Evolutionary conservation across 2,888 invertebrate species (phyloP), one percentile per base, ranked within the genome.

Genomic region (Coecobrya sp.): DNA sequence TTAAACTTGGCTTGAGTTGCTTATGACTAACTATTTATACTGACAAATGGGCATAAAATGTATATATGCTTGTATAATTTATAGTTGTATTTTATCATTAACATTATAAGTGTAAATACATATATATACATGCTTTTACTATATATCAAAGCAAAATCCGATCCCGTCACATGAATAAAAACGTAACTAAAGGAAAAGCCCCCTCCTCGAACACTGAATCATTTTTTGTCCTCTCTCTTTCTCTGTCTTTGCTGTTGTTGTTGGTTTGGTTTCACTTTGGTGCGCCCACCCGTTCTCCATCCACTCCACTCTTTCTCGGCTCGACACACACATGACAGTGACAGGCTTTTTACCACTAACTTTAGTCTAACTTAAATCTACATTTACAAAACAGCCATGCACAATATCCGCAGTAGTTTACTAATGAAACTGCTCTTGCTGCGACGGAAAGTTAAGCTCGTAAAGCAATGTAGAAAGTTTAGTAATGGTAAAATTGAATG

Each of bases 401-500:
- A 81, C 13, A 52, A 27, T 65, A n/a, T n/a, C 13, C 19, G 30
- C 55, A 25, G 22, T 22, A 76, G 70, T 76, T 76, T 76, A 76
- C 70, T 73, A 73, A 73, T 8, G 11, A 73, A 36, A 42, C 3
- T 42, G 19, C 36, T 45, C 10, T n/a, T 45, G 22, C 8, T 70
- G 36, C n/a, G 7, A 10, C 52, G 52, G 11, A 16, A 16, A 52
- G 16, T 52, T 11, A 65, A 65, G 19, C 27, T 30, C 11, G 3
- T 27, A 5, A n/a, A 68, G 13, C 36, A 5, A 27, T 30, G 19
- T 13, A 68, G 16, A 30, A 27, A 13, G 2, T 19, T 27, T 19
- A 36, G 8, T 62, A 62, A 79, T 79, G 79, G 79, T 25, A 79
- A 82, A 62, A 27, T 82, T 82, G 82, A 82, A 82, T 82, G 82